Base-by-base conservation (phyloP, 2,888 invertebrate species). In the Andrena bucephala region DNA sequence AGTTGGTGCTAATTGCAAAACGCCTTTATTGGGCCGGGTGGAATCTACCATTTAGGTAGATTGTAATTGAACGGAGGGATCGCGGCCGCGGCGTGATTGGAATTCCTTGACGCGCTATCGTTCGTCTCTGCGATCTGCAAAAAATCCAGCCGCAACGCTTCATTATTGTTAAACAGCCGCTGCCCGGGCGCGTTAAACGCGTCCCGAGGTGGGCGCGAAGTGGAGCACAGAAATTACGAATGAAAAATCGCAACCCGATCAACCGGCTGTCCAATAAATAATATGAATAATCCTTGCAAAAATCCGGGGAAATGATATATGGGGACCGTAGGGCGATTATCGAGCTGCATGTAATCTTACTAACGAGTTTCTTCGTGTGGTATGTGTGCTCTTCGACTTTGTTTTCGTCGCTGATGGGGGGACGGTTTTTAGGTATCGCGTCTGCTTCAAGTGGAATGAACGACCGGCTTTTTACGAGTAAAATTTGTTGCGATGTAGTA, bases 41-140 rank as follows among this genome's bases (percentile, higher is more conserved):
- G 77, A 80, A 83, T 87, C 73, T 74, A 72, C 78, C 83, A 83
- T 85, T 86, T 76, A 79, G 84, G 75, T 73, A 69, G 79, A 85
- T 80, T 82, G 77, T 83, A 77, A 87, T 87, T 86, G 81, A 79
- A 52, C 76, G 60, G 59, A 20, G 36, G 52, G 52, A 65, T 27
- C 59, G 20, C 52, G 52, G 42, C 57, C 31, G 33, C 27, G 10
- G 50, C 36, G 52, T 16, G 81, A 81, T 81, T 81, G 82, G 76
- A 81, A 83, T 73, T 76, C 69, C 65, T 36, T 62, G 81, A 71
- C 68, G 71, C 27, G 81, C 52, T 69, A 76, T 83, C 76, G 76
- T 81, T 69, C 60, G 82, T 72, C 76, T 57, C 69, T 52, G 48
- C 24, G 71, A 67, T 71, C 48, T 50, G 7, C 13, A 50, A 54